Conservation (phyloP, 2,888 invertebrate species). For the Lucinisca nassula region DNA sequence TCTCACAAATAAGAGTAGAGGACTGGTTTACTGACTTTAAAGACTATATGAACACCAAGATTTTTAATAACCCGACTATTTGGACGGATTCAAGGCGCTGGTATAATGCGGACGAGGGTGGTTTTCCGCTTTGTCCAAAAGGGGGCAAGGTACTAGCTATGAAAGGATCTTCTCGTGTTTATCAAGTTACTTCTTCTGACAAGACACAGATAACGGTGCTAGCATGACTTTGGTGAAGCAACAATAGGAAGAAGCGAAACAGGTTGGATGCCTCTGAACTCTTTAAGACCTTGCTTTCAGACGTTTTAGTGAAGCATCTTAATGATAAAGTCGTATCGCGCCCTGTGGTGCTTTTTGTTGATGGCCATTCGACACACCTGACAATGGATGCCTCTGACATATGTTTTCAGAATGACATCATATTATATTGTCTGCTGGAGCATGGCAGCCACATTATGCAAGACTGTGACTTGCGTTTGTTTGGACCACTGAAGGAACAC, state of each 20-base stretch:
- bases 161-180: constrained; percentile 17
- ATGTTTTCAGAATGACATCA: constrained; percentile 37
- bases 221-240: constrained; percentile 42
- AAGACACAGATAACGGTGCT: constrained; percentile 64
- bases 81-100: constrained; percentile 33
- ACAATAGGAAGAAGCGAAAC: constrained; percentile 19
- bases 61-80: constrained; percentile 14
- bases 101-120: constrained; percentile 53
- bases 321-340: constrained; percentile 1
- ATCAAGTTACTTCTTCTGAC: constrained; percentile 17
- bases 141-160: constrained; percentile 39
- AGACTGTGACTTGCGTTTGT: constrained; percentile 54
- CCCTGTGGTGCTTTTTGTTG: constrained; percentile 43
- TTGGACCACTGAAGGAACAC: constrained; percentile 46
- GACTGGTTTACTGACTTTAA: constrained; percentile 35
- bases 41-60: constrained; percentile 14
- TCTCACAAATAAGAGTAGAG: constrained; percentile 27
- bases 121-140: constrained; percentile 57
- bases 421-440: constrained; percentile 54
- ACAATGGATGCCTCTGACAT: constrained; percentile 24
- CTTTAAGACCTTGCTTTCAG: constrained; percentile 37
- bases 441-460: constrained; percentile 66
- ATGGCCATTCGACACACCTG: constrained; percentile 57
- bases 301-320: constrained; percentile 21
- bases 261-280: constrained; percentile 58